Conservation (phyloP, 1,140 invertebrate genomes). For the Cryptotermes secundus region DNA sequence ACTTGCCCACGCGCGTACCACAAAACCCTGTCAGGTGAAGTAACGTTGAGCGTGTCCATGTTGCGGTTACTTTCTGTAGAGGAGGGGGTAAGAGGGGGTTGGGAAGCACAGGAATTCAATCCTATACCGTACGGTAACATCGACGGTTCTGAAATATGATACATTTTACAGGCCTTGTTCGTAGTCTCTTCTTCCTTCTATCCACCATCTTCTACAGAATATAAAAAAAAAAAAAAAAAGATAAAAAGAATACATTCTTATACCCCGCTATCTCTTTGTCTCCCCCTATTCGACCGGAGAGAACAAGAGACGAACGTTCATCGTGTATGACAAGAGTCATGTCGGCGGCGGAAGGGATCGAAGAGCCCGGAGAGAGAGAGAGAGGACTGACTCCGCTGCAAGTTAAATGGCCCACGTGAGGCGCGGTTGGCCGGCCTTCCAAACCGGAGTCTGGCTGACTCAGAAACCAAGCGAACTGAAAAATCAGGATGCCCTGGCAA, state of each 20-base stretch:
- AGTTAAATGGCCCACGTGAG: background rate
- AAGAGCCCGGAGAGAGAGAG: no score
- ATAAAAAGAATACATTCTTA: background rate
- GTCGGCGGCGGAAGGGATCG: background rate
- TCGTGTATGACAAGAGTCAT: background rate
- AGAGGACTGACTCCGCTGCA: background rate
- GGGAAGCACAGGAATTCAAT: background rate
- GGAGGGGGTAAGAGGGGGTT: no score
- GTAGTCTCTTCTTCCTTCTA: background rate
- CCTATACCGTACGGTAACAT: background rate
- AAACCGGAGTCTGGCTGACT: background rate
- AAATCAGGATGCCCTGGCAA: background rate
- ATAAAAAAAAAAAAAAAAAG: background rate
- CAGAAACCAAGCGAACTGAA: slow-evolving; percentile 14
- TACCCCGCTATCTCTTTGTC: background rate
- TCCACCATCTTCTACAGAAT: background rate
- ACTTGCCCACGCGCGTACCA: background rate
- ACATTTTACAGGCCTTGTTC: background rate
- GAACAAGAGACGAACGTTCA: background rate
- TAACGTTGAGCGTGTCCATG: background rate
- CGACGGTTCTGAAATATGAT: slow-evolving; percentile 8
- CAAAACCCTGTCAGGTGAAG: background rate
- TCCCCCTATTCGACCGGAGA: background rate
- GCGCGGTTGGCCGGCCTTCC: background rate
- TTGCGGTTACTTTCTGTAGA: background rate